Percentiles rank a stretch among this genome's conserved stretches.
These are phyloP conservation scores for Sericinus montela DNA, from an alignment of 2,888 invertebrate genomes.

Conservation along the genomic window DNA sequence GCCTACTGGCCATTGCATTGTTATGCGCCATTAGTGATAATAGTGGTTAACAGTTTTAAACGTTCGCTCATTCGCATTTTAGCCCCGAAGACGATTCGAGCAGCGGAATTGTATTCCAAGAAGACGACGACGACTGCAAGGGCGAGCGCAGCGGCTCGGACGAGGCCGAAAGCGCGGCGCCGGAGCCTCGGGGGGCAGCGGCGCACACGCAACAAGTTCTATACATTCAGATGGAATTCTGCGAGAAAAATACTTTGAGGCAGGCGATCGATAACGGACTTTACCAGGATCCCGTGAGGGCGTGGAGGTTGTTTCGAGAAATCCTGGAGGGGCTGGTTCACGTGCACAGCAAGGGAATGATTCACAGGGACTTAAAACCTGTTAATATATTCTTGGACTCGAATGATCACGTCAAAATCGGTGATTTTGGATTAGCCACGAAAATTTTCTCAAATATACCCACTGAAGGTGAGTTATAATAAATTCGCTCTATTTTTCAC, in stretches of 20 bases:
- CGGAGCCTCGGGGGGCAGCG: no score
- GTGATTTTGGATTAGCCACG: constrained; percentile 98
- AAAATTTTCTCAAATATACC: constrained; percentile 71
- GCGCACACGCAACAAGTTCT: constrained; percentile 79
- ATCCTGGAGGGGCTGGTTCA: constrained; percentile 93
- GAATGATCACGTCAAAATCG: constrained; percentile 97
- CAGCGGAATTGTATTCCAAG: constrained; percentile 82
- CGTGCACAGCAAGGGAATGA: constrained; percentile 95
- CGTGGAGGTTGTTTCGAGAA: constrained; percentile 96
- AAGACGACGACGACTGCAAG: constrained; percentile 38
- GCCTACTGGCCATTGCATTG: no score
- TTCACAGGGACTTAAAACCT: constrained; percentile 91
- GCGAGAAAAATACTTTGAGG: constrained; percentile 93
- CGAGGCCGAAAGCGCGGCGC: background rate
- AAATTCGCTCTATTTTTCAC: no score
- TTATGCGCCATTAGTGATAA: no score
- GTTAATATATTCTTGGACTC: constrained; percentile 97
- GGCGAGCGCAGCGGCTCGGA: constrained; percentile 26
- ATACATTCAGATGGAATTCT: constrained; percentile 98
- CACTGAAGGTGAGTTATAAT: constrained; percentile 58
- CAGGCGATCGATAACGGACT: constrained; percentile 93
- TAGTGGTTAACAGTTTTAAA: no score
- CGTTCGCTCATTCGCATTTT: constrained; percentile 10
- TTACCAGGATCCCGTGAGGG: constrained; percentile 86
- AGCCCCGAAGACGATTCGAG: constrained; percentile 78